Evolutionary conservation across 2,113 vertebrate genomes (phyloP).

Genomic region (Silurus meridionalis): DNA sequence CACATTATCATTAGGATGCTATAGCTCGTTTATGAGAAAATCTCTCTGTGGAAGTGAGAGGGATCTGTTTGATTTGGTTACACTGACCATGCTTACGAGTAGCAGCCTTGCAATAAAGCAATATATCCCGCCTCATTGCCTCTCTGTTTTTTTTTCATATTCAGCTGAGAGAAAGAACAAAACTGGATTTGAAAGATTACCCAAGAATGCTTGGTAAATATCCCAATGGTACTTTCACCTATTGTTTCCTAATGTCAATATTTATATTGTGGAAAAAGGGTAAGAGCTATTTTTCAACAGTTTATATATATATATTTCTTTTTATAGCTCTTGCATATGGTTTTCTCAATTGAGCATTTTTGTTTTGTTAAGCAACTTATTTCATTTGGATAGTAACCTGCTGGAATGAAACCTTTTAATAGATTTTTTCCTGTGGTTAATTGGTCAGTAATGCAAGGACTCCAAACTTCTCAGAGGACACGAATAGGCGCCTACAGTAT

Average conservation of each 20-base stretch:
- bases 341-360: constrained; percentile 6
- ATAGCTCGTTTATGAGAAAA: constrained; percentile 9
- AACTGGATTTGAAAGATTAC: neutral
- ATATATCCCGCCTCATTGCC: neutral
- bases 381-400: constrained; percentile 2
- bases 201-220: neutral
- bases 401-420: constrained; percentile 26
- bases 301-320: neutral
- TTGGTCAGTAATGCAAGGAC: constrained; percentile 15
- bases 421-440: constrained; percentile 39
- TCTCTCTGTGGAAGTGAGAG: neutral
- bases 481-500: neutral
- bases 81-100: neutral
- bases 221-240: neutral
- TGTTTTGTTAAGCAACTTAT: constrained; percentile 30
- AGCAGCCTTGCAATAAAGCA: neutral
- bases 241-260: neutral
- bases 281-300: neutral
- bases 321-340: neutral
- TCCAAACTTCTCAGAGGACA: constrained; percentile 3
- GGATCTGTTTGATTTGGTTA: neutral
- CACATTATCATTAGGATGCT: neutral
- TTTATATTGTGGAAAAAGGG: neutral
- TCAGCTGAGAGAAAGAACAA: neutral
- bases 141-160: neutral